These are phyloP conservation scores for Corythornis madagascariensis DNA, from an alignment of 2,113 vertebrate species.

Conservation along the genomic window DNA sequence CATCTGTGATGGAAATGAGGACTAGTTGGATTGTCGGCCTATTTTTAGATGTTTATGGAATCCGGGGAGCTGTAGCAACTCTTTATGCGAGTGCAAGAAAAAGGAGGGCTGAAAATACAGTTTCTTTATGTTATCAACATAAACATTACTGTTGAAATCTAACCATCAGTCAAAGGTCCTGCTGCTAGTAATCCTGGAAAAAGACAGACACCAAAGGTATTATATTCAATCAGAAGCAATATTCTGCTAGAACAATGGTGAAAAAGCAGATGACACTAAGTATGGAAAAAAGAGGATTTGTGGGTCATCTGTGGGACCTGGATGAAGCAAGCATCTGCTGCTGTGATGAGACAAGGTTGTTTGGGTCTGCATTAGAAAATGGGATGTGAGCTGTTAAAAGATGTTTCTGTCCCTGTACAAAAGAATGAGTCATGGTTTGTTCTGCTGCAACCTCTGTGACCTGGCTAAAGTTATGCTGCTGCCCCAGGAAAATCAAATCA, in stretches of 20 bases:
- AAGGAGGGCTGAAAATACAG: not conserved
- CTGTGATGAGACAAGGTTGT: not conserved
- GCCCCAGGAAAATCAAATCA: not conserved
- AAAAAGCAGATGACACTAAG: not conserved
- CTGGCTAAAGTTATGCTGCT: not conserved
- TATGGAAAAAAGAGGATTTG: not conserved
- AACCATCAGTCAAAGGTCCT: not conserved
- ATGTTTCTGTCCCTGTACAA: not conserved
- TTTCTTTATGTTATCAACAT: not conserved
- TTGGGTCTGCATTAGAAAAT: not conserved
- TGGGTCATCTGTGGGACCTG: not conserved
- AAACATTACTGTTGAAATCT: not conserved
- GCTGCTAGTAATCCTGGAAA: not conserved
- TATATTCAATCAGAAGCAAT: not conserved
- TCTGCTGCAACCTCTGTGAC: not conserved
- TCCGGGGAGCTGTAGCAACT: no score
- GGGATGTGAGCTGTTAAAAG: not conserved
- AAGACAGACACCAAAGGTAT: not conserved
- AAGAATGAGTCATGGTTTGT: not conserved
- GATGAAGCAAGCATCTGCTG: not conserved
- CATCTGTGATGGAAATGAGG: no score
- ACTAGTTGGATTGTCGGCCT: no score
- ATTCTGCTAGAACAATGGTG: no score
- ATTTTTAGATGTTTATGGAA: no score
- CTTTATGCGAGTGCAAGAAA: no score